Base-by-base conservation (phyloP, 2,888 invertebrate species). In the Bombylius major region DNA sequence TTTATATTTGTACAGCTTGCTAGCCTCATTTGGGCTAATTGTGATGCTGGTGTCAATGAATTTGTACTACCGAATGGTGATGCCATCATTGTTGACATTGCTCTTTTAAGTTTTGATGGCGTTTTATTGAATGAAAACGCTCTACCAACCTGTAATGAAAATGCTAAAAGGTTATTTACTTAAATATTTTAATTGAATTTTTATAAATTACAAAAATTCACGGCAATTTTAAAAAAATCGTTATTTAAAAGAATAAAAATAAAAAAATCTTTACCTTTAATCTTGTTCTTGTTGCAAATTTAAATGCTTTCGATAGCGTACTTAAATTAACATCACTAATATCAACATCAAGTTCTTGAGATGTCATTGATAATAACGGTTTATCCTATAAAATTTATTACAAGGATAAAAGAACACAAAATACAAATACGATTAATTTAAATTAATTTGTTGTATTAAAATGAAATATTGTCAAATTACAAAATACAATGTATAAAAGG, bases 111-210 rank as follows among this genome's bases (percentile, higher is more conserved):
- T 73, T 91, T 92, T 62, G 89, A 89, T 52, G 96, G 95, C 36
- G 96, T 95, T 76, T 93, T 92, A 75, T 92, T 94, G 76, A 96
- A 93, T 62, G 94, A 95, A 69, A 96, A 88, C 62, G 95, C 95
- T 64, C 96, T 83, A 54, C 92, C 92, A 64, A 96, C 92, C 82
- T 82, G 63, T 4, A 58, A 59, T 57, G 47, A 55, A 58, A 56
- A 60, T 53, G 50, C 57, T 56, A 54, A 56, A 59, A 47, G 48
- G 50, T 59, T 57, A 59, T 54, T 59, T 53, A 53, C 51, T 56
- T 55, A 56, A 23, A 23, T 23, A 23, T 23, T 23, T 23, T 23
- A n/a, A 23, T 23, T 23, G 23, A 23, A 23, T 23, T 23, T 23
- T 23, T 3, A 23, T 23, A 23, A n/a, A 23, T 3, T 23, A 23